Percentiles rank a stretch among this genome's conserved stretches.
These are phyloP conservation scores for Azorinus chamasolen DNA, from an alignment of 2,888 invertebrate species.

Conservation along the genomic window DNA sequence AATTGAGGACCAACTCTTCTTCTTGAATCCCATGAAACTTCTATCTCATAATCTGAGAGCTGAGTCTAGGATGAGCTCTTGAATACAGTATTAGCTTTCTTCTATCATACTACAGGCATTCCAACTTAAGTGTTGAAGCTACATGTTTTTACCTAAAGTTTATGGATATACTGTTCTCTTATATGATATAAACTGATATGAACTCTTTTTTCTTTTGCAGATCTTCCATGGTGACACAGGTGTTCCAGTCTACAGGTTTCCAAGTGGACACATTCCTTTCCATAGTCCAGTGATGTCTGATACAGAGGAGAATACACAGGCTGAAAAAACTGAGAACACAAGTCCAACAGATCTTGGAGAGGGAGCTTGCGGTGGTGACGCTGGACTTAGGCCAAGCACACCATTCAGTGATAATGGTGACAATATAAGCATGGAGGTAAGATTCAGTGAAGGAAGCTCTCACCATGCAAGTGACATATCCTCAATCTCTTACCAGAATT, in stretches of 20 bases:
- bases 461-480: constrained; percentile 85
- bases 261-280: constrained; percentile 16
- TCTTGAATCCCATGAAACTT: too few species aligned
- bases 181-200: not conserved
- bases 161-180: too few species aligned
- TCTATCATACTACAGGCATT: too few species aligned
- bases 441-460: constrained; percentile 84
- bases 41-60: too few species aligned
- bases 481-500: constrained; percentile 83
- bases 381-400: constrained; percentile 59
- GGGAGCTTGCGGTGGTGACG: constrained; percentile 70
- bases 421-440: constrained; percentile 85
- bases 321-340: constrained; percentile 45
- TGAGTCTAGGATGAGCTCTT: too few species aligned
- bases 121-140: too few species aligned
- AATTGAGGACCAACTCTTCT: too few species aligned
- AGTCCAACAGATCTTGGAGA: constrained; percentile 60
- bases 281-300: constrained; percentile 64
- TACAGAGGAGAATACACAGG: constrained; percentile 45
- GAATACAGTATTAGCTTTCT: too few species aligned
- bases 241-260: constrained; percentile 10
- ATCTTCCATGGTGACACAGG: constrained; percentile 25
- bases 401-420: constrained; percentile 78
- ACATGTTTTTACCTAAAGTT: too few species aligned
- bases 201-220: constrained; percentile 12